Evolutionary conservation across 1,140 invertebrate species (phyloP).

Genomic region (Littorina saxatilis): DNA sequence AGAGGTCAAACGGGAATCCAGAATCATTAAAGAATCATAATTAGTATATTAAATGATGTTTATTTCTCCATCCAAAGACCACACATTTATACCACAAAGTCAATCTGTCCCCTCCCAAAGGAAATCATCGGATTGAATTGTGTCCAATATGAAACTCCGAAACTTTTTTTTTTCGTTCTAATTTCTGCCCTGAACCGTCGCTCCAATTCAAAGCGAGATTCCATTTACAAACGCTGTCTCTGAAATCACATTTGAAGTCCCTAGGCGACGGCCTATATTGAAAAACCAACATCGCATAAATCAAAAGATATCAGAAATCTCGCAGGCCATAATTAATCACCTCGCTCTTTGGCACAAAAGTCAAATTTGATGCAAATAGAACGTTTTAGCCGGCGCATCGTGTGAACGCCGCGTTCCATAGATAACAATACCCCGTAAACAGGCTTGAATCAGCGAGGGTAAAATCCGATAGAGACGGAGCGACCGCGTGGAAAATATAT

Average conservation of each 20-base stretch:
- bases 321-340: conserved; percentile 3
- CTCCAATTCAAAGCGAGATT: neutral
- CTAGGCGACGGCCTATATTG: neutral
- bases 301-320: conserved; percentile 7
- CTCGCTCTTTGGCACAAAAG: neutral
- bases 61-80: too few relatives aligned
- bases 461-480: neutral
- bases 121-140: too few relatives aligned
- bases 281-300: neutral
- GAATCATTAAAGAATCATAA: too few relatives aligned
- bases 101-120: too few relatives aligned
- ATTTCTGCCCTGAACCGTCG: neutral
- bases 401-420: neutral
- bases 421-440: neutral
- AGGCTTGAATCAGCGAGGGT: conserved; percentile 1
- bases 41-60: too few relatives aligned
- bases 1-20: too few relatives aligned
- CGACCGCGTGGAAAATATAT: conserved; percentile 4
- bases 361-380: conserved; percentile 1
- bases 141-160: neutral
- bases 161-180: neutral
- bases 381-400: neutral
- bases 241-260: neutral
- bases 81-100: too few relatives aligned
- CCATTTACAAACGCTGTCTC: neutral